Evolutionary conservation across 2,888 invertebrate species (phyloP), one percentile per base, ranked within the genome.

Genomic region (Podotricha telesiphe): DNA sequence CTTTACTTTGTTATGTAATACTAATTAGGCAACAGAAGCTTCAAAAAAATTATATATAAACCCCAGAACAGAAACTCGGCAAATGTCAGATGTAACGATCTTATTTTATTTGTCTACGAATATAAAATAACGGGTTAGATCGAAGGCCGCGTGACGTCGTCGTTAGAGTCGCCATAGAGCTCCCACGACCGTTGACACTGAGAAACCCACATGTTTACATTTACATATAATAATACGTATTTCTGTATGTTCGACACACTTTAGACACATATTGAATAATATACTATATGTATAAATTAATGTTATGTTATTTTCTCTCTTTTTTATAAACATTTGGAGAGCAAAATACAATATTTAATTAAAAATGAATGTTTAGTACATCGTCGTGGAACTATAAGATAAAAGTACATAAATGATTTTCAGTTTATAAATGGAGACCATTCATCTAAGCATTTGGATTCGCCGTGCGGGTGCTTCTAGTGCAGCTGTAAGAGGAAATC

Each of bases 141-240:
- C 42, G 45, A 59, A 45, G 59, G 59, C 10, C 59, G 22, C 5
- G 42, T 59, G 59, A 59, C 59, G 42, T 59, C 15, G 34, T n/a
- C n/a, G n/a, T n/a, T 8, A 22, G n/a, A n/a, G 3, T 1, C 20
- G 22, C 13, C 13, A 20, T 13, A 50, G 3, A 20, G 50, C 19
- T 13, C 42, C 42, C 42, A 42, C 42, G 15, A 15, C 56, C 20
- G 15, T 40, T 19, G 15, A 37, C 59, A 22, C 22, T 11, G 22
- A 58, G 59, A 45, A 45, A 45, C 22, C 20, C 59, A 59, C 22
- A 45, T 22, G 42, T 45, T n/a, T 5, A 10, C 1, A 45, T 22
- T n/a, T n/a, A 59, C 45, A 59, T 59, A 45, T 22, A 22, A 51
- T 15, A 51, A 42, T 13, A 42, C 42, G 13, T 42, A 13, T 13